Percentiles rank a stretch among this genome's conserved stretches.
Evolutionary conservation across 2,113 vertebrate species (phyloP).

Genomic region (Hydropotes inermis): DNA sequence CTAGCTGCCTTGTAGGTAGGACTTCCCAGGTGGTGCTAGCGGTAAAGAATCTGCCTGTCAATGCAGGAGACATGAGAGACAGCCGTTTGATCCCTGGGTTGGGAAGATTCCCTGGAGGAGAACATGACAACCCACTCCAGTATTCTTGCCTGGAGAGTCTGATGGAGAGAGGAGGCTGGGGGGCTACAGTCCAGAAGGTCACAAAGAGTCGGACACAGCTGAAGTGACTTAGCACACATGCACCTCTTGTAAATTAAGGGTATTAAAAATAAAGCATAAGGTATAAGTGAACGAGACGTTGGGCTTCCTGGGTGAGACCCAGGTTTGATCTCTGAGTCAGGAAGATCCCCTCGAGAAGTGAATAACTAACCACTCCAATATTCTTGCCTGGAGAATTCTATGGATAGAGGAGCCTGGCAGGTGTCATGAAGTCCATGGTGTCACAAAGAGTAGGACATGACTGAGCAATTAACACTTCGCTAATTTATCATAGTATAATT

Average conservation of each 20-base stretch:
- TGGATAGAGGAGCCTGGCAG: neutral
- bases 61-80: neutral
- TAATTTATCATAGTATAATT: neutral
- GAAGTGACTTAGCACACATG: neutral
- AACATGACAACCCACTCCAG: neutral
- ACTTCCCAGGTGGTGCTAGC: neutral
- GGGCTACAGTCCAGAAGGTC: neutral
- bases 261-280: neutral
- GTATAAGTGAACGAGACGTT: neutral
- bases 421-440: neutral
- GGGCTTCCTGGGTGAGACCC: neutral
- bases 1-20: neutral
- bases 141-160: neutral
- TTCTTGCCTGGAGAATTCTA: neutral
- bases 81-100: neutral
- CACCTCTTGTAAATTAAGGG: neutral
- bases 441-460: neutral
- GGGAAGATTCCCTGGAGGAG: neutral
- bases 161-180: neutral
- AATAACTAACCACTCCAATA: neutral
- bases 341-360: neutral
- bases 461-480: neutral
- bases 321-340: neutral
- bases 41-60: neutral
- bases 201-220: neutral